A percentile compares a stretch with the other conserved stretches of the same genome.
Conservation (phyloP, 2,888 invertebrate genomes). For the Spodoptera picta region DNA sequence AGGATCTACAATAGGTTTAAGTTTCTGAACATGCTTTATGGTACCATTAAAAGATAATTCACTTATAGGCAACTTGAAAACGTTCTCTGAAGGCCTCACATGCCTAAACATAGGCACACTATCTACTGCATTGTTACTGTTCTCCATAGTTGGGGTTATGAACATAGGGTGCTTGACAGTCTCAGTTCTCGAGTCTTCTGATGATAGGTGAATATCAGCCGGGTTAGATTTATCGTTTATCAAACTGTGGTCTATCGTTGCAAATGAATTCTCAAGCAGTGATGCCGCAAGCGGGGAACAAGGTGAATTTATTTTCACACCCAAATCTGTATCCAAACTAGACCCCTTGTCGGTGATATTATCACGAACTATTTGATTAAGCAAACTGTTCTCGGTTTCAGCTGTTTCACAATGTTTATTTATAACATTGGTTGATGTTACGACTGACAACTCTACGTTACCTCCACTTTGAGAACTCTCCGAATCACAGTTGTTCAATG, state of each 20-base stretch:
- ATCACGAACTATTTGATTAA: conserved; percentile 62
- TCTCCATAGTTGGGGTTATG: conserved; percentile 86
- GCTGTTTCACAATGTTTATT: conserved; percentile 70
- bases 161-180: conserved; percentile 77
- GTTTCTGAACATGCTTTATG: conserved; percentile 82
- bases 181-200: conserved; percentile 78
- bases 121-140: conserved; percentile 86
- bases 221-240: conserved; percentile 77
- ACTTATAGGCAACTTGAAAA: conserved; percentile 84
- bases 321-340: conserved; percentile 68
- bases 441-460: conserved; percentile 78
- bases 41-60: conserved; percentile 86
- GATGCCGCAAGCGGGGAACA: conserved; percentile 70
- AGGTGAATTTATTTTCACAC: conserved; percentile 72
- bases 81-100: conserved; percentile 73
- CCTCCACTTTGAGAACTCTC: conserved; percentile 73
- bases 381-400: conserved; percentile 65
- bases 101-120: conserved; percentile 80
- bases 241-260: conserved; percentile 73
- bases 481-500: conserved; percentile 66
- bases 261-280: conserved; percentile 72
- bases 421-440: conserved; percentile 64
- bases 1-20: conserved; percentile 84
- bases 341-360: conserved; percentile 68
- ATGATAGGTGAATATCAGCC: conserved; percentile 73